Percentiles rank a stretch among this genome's conserved stretches.
These are phyloP conservation scores for Pangasianodon hypophthalmus DNA, from an alignment of 2,113 vertebrate genomes.

Conservation along the genomic window DNA sequence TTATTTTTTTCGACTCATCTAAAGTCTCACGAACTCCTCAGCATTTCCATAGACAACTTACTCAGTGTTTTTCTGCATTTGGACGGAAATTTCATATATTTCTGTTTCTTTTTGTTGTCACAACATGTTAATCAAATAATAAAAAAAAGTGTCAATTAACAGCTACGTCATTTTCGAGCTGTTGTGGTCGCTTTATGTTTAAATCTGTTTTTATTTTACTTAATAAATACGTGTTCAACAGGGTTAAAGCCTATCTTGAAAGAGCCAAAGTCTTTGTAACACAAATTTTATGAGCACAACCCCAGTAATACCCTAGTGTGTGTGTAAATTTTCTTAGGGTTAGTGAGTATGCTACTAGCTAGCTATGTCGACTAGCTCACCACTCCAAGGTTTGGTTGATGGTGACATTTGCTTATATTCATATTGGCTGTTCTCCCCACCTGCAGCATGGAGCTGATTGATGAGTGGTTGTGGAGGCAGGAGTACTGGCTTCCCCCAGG, in stretches of 20 bases:
- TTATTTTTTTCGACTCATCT: neutral
- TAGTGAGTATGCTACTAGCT: neutral
- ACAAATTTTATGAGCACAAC: neutral
- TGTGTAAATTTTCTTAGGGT: neutral
- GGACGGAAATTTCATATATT: neutral
- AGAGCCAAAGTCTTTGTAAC: neutral
- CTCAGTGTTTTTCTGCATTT: neutral
- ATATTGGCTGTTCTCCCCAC: neutral
- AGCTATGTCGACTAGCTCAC: neutral
- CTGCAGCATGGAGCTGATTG: slow-evolving; percentile 78
- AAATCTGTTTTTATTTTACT: neutral
- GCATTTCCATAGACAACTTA: neutral
- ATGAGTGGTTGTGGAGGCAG: slow-evolving; percentile 80
- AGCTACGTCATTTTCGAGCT: neutral
- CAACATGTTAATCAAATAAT: neutral
- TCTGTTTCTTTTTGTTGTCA: neutral
- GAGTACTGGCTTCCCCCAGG: slow-evolving; percentile 88
- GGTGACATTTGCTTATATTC: neutral
- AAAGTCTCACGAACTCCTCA: neutral
- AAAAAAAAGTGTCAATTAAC: neutral
- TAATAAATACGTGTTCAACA: neutral
- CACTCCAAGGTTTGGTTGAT: neutral
- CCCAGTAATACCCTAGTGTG: neutral
- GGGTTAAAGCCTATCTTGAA: neutral
- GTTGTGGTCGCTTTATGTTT: neutral